Evolutionary conservation across 1,140 invertebrate species (phyloP).

Genomic region (Antheraea mylitta): DNA sequence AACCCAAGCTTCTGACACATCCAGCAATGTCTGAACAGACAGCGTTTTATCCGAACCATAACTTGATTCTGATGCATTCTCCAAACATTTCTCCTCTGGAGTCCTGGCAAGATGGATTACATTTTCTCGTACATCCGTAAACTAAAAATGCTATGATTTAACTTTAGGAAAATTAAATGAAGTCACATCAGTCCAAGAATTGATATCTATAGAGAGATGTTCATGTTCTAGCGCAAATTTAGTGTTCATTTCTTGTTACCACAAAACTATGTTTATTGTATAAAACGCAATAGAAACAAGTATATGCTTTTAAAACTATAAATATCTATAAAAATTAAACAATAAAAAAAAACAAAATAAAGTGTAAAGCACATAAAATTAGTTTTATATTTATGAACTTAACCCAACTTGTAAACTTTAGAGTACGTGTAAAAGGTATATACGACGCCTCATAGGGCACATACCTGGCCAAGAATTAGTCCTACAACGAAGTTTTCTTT

Average conservation of each 20-base stretch:
- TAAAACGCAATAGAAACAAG: too few species aligned
- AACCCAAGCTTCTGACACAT: conserved; percentile 81
- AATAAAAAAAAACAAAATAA: too few species aligned
- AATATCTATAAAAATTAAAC: too few species aligned
- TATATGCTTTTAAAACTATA: too few species aligned
- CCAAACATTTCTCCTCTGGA: conserved; percentile 77
- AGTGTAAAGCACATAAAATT: too few species aligned
- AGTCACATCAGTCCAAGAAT: not conserved
- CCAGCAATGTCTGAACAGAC: conserved; percentile 43
- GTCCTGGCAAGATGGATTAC: conserved; percentile 86
- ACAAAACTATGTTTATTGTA: too few species aligned
- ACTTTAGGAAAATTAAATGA: not conserved
- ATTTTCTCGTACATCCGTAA: conserved; percentile 82
- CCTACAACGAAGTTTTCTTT: conserved; percentile 81
- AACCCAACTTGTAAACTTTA: too few species aligned
- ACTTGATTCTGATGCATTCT: conserved; percentile 48
- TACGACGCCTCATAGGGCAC: conserved; percentile 9
- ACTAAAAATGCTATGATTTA: conserved; percentile 52
- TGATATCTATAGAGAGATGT: too few species aligned
- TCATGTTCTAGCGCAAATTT: too few species aligned
- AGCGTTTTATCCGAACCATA: conserved; percentile 48
- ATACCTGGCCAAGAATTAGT: conserved; percentile 84
- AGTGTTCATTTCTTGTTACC: too few species aligned
- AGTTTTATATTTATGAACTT: too few species aligned
- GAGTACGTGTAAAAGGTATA: not conserved